Conservation (phyloP, 37 sponge, comb jelly and placozoan species). For the Aphrocallistes beatrix region DNA sequence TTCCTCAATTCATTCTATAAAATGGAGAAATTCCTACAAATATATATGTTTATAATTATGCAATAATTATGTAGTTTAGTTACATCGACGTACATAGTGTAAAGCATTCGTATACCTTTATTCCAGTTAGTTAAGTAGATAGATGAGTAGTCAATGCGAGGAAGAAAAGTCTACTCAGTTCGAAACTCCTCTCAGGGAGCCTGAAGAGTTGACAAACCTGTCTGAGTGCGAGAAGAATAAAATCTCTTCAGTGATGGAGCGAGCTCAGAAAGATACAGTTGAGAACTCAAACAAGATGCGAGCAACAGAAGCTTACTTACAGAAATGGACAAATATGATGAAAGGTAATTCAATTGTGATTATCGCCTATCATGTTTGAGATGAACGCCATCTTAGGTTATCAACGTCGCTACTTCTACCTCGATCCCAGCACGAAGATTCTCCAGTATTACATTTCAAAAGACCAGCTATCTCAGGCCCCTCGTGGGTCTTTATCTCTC, state of each 20-base stretch:
- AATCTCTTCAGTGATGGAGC: neutral
- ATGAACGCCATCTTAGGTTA: neutral
- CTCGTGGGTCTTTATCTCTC: neutral
- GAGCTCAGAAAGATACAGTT: neutral
- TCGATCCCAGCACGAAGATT: neutral
- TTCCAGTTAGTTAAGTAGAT: too few relatives aligned
- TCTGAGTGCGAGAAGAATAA: neutral
- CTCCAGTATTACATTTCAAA: constrained; percentile 1
- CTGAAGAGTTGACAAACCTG: neutral
- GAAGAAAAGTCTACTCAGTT: neutral
- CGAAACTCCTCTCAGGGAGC: neutral
- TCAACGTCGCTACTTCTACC: constrained; percentile 12
- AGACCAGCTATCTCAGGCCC: neutral
- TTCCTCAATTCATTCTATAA: too few relatives aligned
- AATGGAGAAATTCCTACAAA: too few relatives aligned
- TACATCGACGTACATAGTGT: too few relatives aligned
- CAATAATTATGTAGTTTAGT: too few relatives aligned
- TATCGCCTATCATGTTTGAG: neutral
- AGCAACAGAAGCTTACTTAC: neutral
- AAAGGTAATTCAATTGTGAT: neutral
- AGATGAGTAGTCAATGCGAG: neutral
- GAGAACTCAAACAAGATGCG: neutral
- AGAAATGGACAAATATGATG: constrained; percentile 4
- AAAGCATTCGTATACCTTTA: too few relatives aligned
- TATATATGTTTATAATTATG: too few relatives aligned